Evolutionary conservation across 2,113 vertebrate genomes (phyloP).

Genomic region (Entomyzon cyanotis): DNA sequence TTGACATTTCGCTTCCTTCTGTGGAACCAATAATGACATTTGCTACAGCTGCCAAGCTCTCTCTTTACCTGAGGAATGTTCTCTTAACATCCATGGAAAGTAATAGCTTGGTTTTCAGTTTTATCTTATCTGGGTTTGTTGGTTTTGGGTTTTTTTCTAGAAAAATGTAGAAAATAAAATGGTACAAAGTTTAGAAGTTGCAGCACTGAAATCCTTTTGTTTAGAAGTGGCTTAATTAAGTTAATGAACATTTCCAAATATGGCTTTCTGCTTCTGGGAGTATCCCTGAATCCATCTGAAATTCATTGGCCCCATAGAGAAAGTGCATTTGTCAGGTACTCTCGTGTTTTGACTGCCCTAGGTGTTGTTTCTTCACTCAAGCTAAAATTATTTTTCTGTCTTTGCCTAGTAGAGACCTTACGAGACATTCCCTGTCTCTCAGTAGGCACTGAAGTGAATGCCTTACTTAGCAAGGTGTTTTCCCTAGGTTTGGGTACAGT

Average conservation of each 20-base stretch:
- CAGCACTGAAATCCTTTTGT: not conserved
- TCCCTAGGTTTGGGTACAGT: not conserved
- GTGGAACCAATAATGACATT: not conserved
- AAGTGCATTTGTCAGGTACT: not conserved
- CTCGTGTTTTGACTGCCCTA: not conserved
- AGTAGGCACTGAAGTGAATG: not conserved
- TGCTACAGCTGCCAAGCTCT: not conserved
- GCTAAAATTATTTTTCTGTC: not conserved
- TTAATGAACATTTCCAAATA: not conserved
- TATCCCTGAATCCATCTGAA: not conserved
- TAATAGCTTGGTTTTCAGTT: not conserved
- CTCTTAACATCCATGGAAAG: not conserved
- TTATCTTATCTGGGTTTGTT: not conserved
- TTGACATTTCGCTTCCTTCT: not conserved
- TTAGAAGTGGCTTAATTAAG: not conserved
- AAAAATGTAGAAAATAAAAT: not conserved
- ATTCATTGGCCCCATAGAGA: not conserved
- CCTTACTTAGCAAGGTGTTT: not conserved
- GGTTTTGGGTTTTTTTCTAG: not conserved
- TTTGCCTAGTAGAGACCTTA: not conserved
- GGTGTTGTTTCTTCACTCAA: fast-evolving
- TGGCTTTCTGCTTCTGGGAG: not conserved
- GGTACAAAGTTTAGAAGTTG: not conserved
- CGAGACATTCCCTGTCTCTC: not conserved
- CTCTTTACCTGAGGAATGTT: not conserved